Conservation (phyloP, 1,140 invertebrate species). For the Scylla paramamosain region DNA sequence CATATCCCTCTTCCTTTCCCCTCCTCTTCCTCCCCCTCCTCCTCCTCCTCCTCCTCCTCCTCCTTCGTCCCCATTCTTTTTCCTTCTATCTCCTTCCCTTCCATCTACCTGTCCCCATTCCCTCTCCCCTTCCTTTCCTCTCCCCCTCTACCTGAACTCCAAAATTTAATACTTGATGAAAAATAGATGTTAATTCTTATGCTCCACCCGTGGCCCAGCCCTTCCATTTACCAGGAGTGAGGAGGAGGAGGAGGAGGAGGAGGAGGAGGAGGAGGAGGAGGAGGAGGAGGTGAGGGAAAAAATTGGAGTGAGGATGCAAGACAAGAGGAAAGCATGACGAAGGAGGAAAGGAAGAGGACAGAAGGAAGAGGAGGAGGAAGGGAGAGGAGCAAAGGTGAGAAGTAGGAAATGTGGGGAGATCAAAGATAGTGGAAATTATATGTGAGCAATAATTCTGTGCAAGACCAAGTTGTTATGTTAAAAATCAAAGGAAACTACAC, state of each 20-base stretch:
- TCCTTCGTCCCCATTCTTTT: background rate
- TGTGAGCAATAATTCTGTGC: no score
- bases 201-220: background rate
- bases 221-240: background rate
- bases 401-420: background rate
- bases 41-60: background rate
- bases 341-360: background rate
- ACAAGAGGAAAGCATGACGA: background rate
- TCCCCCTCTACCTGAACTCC: background rate
- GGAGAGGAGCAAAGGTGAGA: background rate
- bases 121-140: background rate
- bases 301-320: background rate
- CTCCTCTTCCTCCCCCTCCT: background rate
- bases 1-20: background rate
- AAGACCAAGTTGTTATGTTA: background rate
- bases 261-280: background rate
- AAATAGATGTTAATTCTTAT: constrained; percentile 71
- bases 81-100: constrained; percentile 10
- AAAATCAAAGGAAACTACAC: background rate
- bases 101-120: constrained; percentile 27
- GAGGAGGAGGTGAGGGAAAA: no score
- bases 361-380: background rate
- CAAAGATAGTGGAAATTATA: background rate
- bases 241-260: constrained; percentile 23
- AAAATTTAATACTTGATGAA: constrained; percentile 63